Conservation (phyloP, 2,113 vertebrate genomes). For the Hipposideros armiger region DNA sequence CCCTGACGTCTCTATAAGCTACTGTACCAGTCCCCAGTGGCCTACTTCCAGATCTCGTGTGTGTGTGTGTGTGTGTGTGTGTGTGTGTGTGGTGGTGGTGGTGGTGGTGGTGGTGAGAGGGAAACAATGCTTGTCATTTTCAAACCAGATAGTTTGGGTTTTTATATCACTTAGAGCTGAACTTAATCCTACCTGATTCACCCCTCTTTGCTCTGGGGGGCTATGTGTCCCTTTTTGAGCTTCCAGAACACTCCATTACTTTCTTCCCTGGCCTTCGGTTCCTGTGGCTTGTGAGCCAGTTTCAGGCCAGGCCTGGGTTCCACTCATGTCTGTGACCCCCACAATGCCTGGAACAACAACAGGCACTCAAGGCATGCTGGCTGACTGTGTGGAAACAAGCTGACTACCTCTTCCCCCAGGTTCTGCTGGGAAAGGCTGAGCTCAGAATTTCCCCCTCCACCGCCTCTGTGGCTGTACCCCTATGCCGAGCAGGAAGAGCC, state of each 20-base stretch:
- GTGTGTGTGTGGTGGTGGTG: not conserved
- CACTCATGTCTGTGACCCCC: not conserved
- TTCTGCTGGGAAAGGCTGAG: not conserved
- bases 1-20: not conserved
- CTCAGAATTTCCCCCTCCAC: too few relatives aligned
- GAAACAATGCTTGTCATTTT: not conserved
- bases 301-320: not conserved
- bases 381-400: not conserved
- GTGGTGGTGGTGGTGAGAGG: not conserved
- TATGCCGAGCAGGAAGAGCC: not conserved
- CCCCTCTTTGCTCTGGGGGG: not conserved
- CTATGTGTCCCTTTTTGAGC: not conserved
- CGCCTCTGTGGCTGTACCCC: not conserved
- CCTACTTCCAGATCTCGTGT: not conserved
- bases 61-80: not conserved
- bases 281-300: not conserved
- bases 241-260: not conserved
- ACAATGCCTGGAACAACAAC: not conserved
- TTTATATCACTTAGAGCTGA: not conserved
- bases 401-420: not conserved
- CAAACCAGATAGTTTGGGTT: not conserved
- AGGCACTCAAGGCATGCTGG: not conserved
- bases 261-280: not conserved
- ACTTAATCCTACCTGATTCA: not conserved
- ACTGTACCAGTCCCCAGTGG: not conserved